Evolutionary conservation across 2,797 vertebrate genomes (phyloP).

Genomic region (Pangasius mekongensis): DNA sequence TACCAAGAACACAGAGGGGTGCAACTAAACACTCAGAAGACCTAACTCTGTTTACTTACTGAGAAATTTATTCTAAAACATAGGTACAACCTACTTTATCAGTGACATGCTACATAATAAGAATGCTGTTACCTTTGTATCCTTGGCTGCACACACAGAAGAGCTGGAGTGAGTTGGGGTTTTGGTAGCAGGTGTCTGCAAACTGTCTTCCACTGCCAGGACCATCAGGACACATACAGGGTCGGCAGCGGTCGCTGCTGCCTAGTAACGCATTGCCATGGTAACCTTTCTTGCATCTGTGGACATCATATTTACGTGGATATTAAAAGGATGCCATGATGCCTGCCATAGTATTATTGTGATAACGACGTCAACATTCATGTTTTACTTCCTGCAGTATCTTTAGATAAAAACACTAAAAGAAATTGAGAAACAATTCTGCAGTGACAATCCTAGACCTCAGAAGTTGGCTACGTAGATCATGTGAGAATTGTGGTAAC

Average conservation of each 20-base stretch:
- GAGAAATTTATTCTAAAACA: neutral
- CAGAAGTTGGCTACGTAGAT: neutral
- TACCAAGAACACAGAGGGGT: neutral
- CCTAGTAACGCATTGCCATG: conserved; percentile 88
- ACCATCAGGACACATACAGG: conserved; percentile 92
- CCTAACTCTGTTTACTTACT: neutral
- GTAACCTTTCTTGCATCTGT: conserved; percentile 88
- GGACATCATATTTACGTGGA: neutral
- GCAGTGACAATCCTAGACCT: neutral
- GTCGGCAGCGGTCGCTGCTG: conserved; percentile 86
- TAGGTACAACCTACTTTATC: neutral
- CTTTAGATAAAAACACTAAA: neutral
- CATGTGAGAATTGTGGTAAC: neutral
- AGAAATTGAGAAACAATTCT: neutral
- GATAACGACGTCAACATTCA: neutral
- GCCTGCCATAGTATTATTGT: neutral
- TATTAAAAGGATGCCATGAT: neutral
- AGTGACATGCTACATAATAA: neutral
- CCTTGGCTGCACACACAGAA: conserved; percentile 87
- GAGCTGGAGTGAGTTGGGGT: conserved; percentile 76
- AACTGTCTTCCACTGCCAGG: conserved; percentile 89
- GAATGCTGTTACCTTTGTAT: conserved; percentile 82
- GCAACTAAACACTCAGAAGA: neutral
- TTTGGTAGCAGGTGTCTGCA: conserved; percentile 87
- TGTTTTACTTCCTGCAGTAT: neutral